These are phyloP conservation scores for Diachrysia chrysitis DNA, from an alignment of 2,888 invertebrate genomes.

Conservation along the genomic window DNA sequence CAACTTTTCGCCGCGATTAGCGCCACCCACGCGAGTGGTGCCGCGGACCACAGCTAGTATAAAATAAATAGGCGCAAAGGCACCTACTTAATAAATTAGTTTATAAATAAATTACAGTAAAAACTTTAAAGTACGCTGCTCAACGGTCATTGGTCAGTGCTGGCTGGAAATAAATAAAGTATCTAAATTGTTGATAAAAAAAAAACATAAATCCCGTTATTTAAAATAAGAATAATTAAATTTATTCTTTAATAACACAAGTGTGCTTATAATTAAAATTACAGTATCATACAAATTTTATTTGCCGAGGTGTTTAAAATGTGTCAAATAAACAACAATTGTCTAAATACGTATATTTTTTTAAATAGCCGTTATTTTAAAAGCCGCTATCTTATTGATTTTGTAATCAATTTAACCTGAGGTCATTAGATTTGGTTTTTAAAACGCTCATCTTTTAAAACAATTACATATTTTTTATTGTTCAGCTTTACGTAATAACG, in stretches of 20 bases:
- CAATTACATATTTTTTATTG: too few relatives aligned
- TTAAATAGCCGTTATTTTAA: not conserved
- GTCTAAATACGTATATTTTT: not conserved
- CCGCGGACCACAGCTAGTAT: too few relatives aligned
- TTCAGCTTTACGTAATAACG: conserved; percentile 27
- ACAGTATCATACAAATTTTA: not conserved
- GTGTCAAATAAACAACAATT: not conserved
- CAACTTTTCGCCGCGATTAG: too few relatives aligned
- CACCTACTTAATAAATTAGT: too few relatives aligned
- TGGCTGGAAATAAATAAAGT: too few relatives aligned
- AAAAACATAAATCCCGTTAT: too few relatives aligned
- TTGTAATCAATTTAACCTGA: not conserved
- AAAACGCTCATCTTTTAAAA: not conserved
- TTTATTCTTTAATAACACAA: not conserved
- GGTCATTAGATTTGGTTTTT: not conserved
- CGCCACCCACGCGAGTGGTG: too few relatives aligned
- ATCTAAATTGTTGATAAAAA: too few relatives aligned
- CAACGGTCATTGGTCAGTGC: too few relatives aligned
- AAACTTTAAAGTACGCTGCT: too few relatives aligned
- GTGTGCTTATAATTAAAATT: not conserved
- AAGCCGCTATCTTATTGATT: not conserved
- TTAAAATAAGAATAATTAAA: not conserved
- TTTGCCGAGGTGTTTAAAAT: not conserved
- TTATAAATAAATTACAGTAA: too few relatives aligned
- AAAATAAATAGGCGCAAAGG: too few relatives aligned